Evolutionary conservation across 92 coral and sea anemone genomes (phyloP).

Genomic region (Zoanthus sansibaricus): DNA sequence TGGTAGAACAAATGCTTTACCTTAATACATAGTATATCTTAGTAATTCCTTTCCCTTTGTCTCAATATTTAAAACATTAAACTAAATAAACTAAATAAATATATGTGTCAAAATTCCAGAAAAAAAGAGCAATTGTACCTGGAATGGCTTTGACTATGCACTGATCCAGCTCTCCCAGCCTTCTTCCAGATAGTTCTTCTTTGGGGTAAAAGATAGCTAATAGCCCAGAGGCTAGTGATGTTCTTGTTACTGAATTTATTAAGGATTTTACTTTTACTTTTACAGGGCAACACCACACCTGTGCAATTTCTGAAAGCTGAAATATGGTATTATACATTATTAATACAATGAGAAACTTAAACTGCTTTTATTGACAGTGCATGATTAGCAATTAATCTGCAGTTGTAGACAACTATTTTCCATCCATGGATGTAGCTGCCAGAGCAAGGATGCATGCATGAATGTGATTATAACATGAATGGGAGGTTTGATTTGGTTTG

Average conservation of each 20-base stretch:
- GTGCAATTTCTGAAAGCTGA: slow-evolving; percentile 47
- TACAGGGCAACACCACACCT: slow-evolving; percentile 52
- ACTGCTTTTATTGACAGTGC: neutral
- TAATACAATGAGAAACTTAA: neutral
- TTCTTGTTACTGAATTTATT: neutral
- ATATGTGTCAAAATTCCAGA: neutral
- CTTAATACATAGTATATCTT: neutral
- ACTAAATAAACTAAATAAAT: too few species aligned
- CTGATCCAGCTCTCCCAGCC: slow-evolving; percentile 14
- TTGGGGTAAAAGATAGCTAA: slow-evolving; percentile 22
- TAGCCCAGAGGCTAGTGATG: slow-evolving; percentile 8
- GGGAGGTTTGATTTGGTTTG: too few species aligned
- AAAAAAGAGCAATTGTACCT: slow-evolving; percentile 15
- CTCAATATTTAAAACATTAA: neutral
- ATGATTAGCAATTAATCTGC: too few species aligned
- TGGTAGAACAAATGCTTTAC: neutral
- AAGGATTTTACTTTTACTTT: slow-evolving; percentile 27
- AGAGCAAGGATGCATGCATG: too few species aligned
- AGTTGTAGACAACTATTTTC: too few species aligned
- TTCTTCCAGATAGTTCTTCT: slow-evolving; percentile 1
- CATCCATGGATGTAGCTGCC: too few species aligned
- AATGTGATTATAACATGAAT: too few species aligned
- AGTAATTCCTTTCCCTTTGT: neutral
- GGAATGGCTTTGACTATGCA: slow-evolving; percentile 4
- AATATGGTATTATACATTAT: neutral